These are phyloP conservation scores for Dermochelys coriacea DNA, from an alignment of 2,797 vertebrate genomes.

Conservation along the genomic window DNA sequence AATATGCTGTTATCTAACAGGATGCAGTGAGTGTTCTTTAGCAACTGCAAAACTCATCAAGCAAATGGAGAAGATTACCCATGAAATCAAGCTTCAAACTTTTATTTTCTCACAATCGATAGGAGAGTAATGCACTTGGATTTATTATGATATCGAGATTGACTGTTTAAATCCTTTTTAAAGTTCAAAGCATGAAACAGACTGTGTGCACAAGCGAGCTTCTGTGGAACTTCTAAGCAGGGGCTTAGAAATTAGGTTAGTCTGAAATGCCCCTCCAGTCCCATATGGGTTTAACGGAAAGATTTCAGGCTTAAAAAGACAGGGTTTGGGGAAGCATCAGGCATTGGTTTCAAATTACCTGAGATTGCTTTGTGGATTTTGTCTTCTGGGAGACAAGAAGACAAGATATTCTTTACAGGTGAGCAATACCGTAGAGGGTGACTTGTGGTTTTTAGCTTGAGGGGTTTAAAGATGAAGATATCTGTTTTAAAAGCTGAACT, in stretches of 20 bases:
- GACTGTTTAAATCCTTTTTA: slow-evolving; percentile 91
- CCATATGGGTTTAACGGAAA: slow-evolving; percentile 83
- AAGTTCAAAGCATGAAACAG: slow-evolving; percentile 89
- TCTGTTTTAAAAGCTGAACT: slow-evolving; percentile 81
- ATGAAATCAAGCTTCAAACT: slow-evolving; percentile 88
- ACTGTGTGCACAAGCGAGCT: slow-evolving; percentile 85
- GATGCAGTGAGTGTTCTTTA: slow-evolving; percentile 69
- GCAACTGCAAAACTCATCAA: slow-evolving; percentile 82
- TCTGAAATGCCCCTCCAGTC: slow-evolving; percentile 86
- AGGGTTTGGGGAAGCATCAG: slow-evolving; percentile 80
- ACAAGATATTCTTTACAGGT: slow-evolving; percentile 88
- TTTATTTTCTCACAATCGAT: slow-evolving; percentile 88
- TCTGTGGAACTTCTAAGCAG: slow-evolving; percentile 82
- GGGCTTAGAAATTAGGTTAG: slow-evolving; percentile 85
- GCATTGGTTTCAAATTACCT: slow-evolving; percentile 88
- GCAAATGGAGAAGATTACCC: slow-evolving; percentile 89
- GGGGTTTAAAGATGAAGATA: slow-evolving; percentile 76
- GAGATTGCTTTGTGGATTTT: slow-evolving; percentile 86
- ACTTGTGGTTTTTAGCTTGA: slow-evolving; percentile 81
- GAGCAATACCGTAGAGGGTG: slow-evolving; percentile 82
- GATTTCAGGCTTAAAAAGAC: slow-evolving; percentile 84
- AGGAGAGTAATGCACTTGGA: slow-evolving; percentile 84
- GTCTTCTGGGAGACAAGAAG: slow-evolving; percentile 81
- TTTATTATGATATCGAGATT: slow-evolving; percentile 93
- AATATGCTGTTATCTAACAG: slow-evolving; percentile 62